These are phyloP conservation scores for Temnothorax longispinosus DNA, from an alignment of 1,140 invertebrate species.

Conservation along the genomic window DNA sequence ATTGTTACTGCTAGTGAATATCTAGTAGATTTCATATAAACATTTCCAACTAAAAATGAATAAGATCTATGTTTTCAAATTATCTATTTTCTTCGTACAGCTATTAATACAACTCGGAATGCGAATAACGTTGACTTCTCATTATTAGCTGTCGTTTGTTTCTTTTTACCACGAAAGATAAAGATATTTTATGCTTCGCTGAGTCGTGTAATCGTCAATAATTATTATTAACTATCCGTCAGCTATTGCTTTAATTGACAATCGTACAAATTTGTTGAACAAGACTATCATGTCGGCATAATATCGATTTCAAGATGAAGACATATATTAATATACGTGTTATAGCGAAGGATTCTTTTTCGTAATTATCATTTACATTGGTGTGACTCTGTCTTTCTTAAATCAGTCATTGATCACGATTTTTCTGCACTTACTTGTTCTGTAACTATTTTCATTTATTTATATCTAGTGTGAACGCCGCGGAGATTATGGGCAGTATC, in stretches of 20 bases:
- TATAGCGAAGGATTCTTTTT: not conserved
- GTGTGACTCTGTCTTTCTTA: not conserved
- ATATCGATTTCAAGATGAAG: slow-evolving; percentile 42
- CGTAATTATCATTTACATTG: slow-evolving; percentile 48
- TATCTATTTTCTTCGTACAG: not conserved
- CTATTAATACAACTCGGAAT: not conserved
- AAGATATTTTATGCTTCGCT: not conserved
- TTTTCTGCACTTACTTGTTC: not conserved
- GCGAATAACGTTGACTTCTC: not conserved
- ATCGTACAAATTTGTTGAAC: not conserved
- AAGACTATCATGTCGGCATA: not conserved
- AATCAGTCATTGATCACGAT: slow-evolving; percentile 43
- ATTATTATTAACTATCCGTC: not conserved
- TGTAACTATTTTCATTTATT: slow-evolving; percentile 16
- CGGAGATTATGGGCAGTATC: not conserved
- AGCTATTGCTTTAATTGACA: not conserved
- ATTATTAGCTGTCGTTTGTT: not conserved
- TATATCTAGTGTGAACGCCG: not conserved
- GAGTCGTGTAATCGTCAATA: not conserved
- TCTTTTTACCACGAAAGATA: not conserved
- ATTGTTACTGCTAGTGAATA: not conserved
- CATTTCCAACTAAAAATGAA: not conserved
- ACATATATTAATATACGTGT: not conserved
- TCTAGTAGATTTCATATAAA: not conserved
- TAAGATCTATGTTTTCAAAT: slow-evolving; percentile 1